phyloP scores from a whole-genome alignment of 1,140 invertebrate species.

The Paracyclopina nana region DNA sequence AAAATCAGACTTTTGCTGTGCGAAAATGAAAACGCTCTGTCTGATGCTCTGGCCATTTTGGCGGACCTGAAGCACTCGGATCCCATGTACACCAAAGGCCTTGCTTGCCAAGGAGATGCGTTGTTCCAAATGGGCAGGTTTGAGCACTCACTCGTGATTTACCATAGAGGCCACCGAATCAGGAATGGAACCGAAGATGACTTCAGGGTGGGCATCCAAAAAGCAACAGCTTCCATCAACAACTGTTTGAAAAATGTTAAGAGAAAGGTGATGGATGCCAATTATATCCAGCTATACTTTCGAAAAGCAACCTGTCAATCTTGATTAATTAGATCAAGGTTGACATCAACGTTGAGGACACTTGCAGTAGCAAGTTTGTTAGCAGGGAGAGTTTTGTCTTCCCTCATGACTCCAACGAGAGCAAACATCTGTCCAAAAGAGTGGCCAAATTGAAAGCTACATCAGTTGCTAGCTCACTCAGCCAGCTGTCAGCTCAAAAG shows the following conservation, averaged over 20 bases:
- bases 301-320: too few relatives aligned
- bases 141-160: background rate
- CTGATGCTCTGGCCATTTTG: background rate
- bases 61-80: background rate
- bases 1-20: background rate
- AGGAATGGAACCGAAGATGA: background rate
- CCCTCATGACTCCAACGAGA: too few relatives aligned
- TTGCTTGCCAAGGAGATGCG: background rate
- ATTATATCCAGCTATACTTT: background rate
- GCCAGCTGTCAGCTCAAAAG: too few relatives aligned
- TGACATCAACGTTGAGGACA: background rate
- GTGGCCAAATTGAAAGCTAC: too few relatives aligned
- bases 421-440: too few relatives aligned
- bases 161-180: background rate
- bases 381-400: too few relatives aligned
- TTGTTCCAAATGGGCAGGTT: constrained; percentile 1
- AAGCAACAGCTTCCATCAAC: background rate
- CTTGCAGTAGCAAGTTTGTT: background rate
- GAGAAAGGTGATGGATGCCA: background rate
- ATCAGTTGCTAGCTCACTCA: too few relatives aligned
- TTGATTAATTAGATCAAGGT: too few relatives aligned
- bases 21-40: background rate
- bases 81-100: background rate
- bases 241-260: background rate
- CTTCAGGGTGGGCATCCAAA: background rate